A percentile compares a stretch with the other conserved stretches of the same genome.
phyloP scores from a whole-genome alignment of 2,113 vertebrate species.

The Ramphastos sulfuratus region DNA sequence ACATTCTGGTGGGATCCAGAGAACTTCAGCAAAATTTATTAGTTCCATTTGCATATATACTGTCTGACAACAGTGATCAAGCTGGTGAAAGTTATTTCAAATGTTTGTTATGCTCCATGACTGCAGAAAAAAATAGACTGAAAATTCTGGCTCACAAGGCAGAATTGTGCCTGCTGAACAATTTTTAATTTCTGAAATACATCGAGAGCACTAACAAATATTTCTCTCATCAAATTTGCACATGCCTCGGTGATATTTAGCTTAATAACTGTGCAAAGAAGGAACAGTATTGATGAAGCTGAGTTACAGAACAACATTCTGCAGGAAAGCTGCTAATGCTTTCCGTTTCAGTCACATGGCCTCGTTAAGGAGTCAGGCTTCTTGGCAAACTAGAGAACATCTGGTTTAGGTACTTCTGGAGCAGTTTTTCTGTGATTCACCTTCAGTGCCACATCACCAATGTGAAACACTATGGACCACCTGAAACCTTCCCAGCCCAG shows the following conservation, averaged over 20 bases:
- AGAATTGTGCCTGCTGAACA: constrained; percentile 38
- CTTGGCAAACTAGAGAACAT: constrained; percentile 30
- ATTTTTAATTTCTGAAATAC: constrained; percentile 25
- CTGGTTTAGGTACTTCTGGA: constrained; percentile 18
- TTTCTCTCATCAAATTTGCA: constrained; percentile 31
- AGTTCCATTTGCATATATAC: constrained; percentile 21
- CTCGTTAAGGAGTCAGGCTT: constrained; percentile 25
- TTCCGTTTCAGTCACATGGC: constrained; percentile 25
- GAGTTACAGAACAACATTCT: constrained; percentile 10
- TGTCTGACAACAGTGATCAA: constrained; percentile 30
- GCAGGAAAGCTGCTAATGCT: constrained; percentile 17
- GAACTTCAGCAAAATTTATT: constrained; percentile 43
- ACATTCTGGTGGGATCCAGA: constrained; percentile 39
- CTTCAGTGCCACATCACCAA: not conserved
- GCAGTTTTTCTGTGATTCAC: constrained; percentile 39
- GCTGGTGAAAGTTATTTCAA: constrained; percentile 42
- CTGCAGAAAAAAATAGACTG: constrained; percentile 26
- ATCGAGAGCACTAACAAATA: constrained; percentile 20
- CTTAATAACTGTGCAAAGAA: constrained; percentile 28
- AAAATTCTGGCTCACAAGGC: constrained; percentile 35
- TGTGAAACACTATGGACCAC: not conserved
- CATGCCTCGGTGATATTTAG: constrained; percentile 10
- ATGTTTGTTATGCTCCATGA: not conserved
- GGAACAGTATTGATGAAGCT: not conserved
- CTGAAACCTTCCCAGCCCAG: not conserved